phyloP scores from a whole-genome alignment of 2,113 vertebrate species.

The Notarius quadriscutis region DNA sequence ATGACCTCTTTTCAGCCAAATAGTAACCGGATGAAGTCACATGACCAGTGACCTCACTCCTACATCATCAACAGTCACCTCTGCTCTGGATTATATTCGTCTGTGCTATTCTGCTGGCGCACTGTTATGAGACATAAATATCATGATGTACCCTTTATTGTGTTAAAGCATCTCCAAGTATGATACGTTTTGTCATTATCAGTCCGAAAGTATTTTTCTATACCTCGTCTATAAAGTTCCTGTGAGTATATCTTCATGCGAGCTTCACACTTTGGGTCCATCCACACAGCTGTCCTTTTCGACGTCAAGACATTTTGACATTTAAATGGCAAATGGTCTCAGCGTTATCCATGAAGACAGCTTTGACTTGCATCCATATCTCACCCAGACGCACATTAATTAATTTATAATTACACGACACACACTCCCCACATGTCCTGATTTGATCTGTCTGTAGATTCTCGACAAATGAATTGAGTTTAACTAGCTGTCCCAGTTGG shows the following conservation, averaged over 20 bases:
- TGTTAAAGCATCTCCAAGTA: not conserved
- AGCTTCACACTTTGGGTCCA: not conserved
- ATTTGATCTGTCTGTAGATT: constrained; percentile 38
- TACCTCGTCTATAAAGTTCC: not conserved
- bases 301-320: constrained; percentile 70
- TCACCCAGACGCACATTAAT: constrained; percentile 80
- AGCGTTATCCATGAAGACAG: constrained; percentile 71
- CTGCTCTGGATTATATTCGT: too few relatives aligned
- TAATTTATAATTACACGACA: constrained; percentile 76
- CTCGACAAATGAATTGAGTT: not conserved
- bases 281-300: constrained; percentile 25
- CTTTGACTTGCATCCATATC: constrained; percentile 78
- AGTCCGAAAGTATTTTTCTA: not conserved
- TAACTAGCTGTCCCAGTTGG: constrained; percentile 24
- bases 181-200: not conserved
- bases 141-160: not conserved
- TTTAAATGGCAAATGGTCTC: constrained; percentile 72
- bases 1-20: too few relatives aligned
- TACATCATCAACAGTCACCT: too few relatives aligned
- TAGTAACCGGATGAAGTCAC: too few relatives aligned
- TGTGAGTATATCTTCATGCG: not conserved
- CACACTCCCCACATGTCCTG: constrained; percentile 22
- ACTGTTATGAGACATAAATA: too few relatives aligned
- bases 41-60: too few relatives aligned
- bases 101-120: not conserved